Base-by-base conservation (phyloP, 1,140 invertebrate species). In the Listronotus oregonensis region DNA sequence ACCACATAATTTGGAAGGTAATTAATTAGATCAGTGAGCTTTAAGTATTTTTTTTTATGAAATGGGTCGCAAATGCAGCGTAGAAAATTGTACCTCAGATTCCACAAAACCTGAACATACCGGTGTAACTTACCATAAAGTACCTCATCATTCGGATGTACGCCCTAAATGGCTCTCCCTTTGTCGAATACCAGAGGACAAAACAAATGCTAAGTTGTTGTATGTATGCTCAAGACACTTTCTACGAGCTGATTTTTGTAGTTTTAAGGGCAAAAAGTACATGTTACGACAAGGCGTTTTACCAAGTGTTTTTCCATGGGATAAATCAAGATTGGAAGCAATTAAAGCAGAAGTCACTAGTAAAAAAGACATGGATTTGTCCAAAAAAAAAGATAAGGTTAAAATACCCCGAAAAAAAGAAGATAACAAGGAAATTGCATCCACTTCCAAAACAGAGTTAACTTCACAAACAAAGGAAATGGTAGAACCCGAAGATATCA, bases 211-310 rank as follows among this genome's bases (percentile, higher is more conserved):
- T 18, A 82, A 86, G 76, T 81, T 83, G 55, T 81, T 84, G 39
- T 81, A 85, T 67, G 81, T 87, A 5, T 88, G 86, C 65, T 86
- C 86, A 5, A 79, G 83, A 56, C 86, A 88, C 72, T 88, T 88
- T 69, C 79, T 84, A 47, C 78, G 81, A n/a, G 79, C 81, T 1
- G 86, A 88, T 73, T 88, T 87, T 72, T 84, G 86, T 71, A 79
- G 79, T 47, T 82, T 83, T 10, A 84, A 84, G 70, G 82, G 83
- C 65, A 82, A 83, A 39, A 86, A 86, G 67, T 85, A 84, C 68
- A 74, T 83, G 54, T 73, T 87, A 27, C 79, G 81, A 27, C 84
- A 85, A 68, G 81, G 81, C 61, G 80, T 81, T 21, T 72, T 84
- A 15, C 82, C 83, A 0, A 79, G 80, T 56, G 77, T 85, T 0